Evolutionary conservation across 2,113 vertebrate genomes (phyloP).

Genomic region (Desmodus rotundus): DNA sequence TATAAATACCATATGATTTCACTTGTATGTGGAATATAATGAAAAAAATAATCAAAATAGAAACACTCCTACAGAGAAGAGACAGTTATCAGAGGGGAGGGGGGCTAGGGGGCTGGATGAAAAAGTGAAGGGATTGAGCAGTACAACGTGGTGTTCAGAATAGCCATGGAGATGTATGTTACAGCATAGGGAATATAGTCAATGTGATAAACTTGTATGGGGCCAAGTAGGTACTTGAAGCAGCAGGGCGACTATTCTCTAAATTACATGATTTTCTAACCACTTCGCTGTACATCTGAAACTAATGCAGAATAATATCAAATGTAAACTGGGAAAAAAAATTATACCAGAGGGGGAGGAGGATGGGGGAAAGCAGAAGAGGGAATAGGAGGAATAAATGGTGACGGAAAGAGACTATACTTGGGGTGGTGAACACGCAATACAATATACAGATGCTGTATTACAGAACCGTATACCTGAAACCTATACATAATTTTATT

Average conservation of each 20-base stretch:
- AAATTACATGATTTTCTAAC: background rate
- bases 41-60: background rate
- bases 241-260: background rate
- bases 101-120: background rate
- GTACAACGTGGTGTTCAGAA: background rate
- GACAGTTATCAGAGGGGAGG: background rate
- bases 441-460: background rate
- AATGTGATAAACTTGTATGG: background rate
- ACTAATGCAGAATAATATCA: background rate
- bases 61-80: background rate
- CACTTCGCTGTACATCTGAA: background rate
- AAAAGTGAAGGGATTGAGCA: background rate
- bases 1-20: background rate
- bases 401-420: background rate
- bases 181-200: background rate
- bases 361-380: background rate
- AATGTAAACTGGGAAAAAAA: background rate
- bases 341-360: background rate
- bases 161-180: background rate
- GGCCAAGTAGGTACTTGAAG: background rate
- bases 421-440: background rate
- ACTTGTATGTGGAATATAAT: background rate
- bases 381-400: background rate
- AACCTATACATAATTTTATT: background rate
- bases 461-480: background rate